A percentile compares a stretch with the other conserved stretches of the same genome.
Conservation (phyloP, 2,113 vertebrate genomes). For the Dinomys branickii region DNA sequence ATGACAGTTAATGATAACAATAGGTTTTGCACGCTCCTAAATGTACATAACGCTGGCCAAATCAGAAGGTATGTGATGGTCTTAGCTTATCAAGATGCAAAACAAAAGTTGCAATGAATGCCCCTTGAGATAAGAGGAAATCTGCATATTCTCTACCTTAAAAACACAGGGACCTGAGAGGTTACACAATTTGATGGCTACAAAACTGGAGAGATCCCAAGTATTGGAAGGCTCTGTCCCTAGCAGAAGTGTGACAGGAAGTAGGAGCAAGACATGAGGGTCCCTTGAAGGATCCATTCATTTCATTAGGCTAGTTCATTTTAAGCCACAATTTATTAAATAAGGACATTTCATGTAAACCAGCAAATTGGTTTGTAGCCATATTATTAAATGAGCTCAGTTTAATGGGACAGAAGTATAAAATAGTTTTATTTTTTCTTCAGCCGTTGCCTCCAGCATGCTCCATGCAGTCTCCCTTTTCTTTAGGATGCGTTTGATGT, state of each 20-base stretch:
- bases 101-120: neutral
- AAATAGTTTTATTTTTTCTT: neutral
- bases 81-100: neutral
- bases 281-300: neutral
- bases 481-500: neutral
- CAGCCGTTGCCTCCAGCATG: neutral
- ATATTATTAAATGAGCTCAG: neutral
- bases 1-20: constrained; percentile 16
- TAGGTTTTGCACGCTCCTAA: neutral
- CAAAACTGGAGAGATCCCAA: neutral
- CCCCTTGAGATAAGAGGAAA: neutral
- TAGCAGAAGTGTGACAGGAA: neutral
- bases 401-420: neutral
- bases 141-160: neutral
- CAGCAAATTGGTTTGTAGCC: neutral
- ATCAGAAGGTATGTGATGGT: neutral
- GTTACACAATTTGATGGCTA: neutral
- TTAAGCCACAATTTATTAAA: neutral
- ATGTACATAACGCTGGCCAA: neutral
- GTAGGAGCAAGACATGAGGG: neutral
- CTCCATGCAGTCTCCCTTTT: neutral
- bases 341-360: neutral
- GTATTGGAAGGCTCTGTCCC: neutral
- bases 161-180: neutral
- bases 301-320: neutral